phyloP scores from a whole-genome alignment of 2,113 vertebrate species.

The Pelusios castaneus region DNA sequence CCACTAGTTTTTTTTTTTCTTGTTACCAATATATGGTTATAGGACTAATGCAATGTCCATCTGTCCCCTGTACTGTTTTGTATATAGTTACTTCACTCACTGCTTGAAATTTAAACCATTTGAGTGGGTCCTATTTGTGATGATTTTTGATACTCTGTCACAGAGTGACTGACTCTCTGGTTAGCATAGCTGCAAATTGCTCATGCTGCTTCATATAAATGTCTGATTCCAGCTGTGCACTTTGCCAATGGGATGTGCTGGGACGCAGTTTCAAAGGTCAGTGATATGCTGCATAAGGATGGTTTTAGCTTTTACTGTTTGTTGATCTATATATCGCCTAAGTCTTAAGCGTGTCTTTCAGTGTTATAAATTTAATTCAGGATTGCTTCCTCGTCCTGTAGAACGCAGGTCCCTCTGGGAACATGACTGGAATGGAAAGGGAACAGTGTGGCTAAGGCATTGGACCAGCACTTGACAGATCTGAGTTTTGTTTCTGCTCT shows the following conservation, averaged over 20 bases:
- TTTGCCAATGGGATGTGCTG: background rate
- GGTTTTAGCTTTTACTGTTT: background rate
- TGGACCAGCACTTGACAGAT: fast-evolving
- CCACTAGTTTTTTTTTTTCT: conserved; percentile 49
- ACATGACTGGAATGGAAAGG: background rate
- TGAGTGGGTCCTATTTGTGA: background rate
- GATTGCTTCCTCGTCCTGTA: background rate
- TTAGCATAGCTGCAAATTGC: background rate
- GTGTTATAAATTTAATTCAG: fast-evolving
- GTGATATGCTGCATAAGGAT: background rate
- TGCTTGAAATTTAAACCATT: background rate
- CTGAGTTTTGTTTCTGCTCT: background rate
- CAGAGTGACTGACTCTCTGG: background rate
- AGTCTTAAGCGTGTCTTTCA: background rate
- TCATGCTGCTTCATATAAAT: conserved; percentile 8
- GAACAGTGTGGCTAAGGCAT: background rate
- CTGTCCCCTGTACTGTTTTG: conserved; percentile 52
- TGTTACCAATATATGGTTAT: conserved; percentile 52
- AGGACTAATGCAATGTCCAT: conserved; percentile 61
- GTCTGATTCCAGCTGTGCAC: background rate
- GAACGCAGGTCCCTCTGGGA: background rate
- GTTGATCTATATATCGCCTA: background rate
- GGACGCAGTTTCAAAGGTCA: background rate
- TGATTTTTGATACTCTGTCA: conserved; percentile 18
- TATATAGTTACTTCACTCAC: conserved; percentile 58